phyloP scores from a whole-genome alignment of 2,113 vertebrate genomes.

The Takifugu bimaculatus region DNA sequence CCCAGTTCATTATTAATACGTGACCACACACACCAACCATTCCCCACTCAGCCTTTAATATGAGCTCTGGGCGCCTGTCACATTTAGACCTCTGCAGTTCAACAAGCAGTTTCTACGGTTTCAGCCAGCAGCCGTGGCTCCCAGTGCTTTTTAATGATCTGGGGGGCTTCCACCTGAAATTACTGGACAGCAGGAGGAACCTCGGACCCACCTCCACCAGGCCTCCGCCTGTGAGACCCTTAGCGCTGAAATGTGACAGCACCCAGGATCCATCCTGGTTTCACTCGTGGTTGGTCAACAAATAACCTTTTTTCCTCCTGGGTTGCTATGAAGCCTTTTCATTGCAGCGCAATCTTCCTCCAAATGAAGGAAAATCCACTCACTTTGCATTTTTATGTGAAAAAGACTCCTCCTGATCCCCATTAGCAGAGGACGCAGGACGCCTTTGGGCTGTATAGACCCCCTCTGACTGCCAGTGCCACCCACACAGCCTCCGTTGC shows the following conservation, averaged over 20 bases:
- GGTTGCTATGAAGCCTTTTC: neutral
- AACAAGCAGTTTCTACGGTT: slow-evolving; percentile 77
- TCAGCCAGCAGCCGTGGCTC: slow-evolving; percentile 66
- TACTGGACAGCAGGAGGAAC: slow-evolving; percentile 62
- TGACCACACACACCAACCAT: slow-evolving; percentile 65
- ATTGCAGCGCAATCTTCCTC: neutral
- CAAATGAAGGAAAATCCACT: slow-evolving; percentile 20
- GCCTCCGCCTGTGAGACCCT: slow-evolving; percentile 29
- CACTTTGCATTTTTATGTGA: slow-evolving; percentile 7
- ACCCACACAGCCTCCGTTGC: slow-evolving; percentile 54
- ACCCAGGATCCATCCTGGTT: slow-evolving; percentile 33
- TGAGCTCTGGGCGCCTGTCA: slow-evolving; percentile 69
- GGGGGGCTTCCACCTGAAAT: slow-evolving; percentile 63
- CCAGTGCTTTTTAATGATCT: slow-evolving; percentile 78
- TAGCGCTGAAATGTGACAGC: slow-evolving; percentile 29
- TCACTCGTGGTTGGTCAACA: too few species aligned
- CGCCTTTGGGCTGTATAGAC: slow-evolving; percentile 56
- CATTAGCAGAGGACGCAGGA: slow-evolving; percentile 34
- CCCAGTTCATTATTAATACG: slow-evolving; percentile 74
- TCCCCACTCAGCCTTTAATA: slow-evolving; percentile 58
- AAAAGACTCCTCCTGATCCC: slow-evolving; percentile 47
- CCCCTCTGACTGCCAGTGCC: slow-evolving; percentile 56
- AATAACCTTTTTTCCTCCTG: too few species aligned
- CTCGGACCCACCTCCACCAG: slow-evolving; percentile 51
- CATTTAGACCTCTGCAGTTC: slow-evolving; percentile 74